These are phyloP conservation scores for Calypte anna DNA, from an alignment of 2,113 vertebrate species.

Conservation along the genomic window DNA sequence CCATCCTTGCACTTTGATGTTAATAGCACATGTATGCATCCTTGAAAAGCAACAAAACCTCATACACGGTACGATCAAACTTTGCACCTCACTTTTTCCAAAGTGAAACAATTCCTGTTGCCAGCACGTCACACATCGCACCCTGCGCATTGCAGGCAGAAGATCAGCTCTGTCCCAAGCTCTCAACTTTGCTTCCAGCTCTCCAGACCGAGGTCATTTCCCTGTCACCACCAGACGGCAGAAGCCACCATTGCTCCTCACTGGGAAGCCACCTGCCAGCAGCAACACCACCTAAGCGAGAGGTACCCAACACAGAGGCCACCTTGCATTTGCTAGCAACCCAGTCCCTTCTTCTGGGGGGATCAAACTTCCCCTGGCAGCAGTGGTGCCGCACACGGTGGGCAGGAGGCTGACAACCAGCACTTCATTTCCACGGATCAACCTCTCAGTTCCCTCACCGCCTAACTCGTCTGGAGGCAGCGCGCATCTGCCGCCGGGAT, in stretches of 20 bases:
- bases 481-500: accelerated
- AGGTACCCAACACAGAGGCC: background rate
- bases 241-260: background rate
- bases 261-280: too few species aligned
- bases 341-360: background rate
- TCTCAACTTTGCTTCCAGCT: background rate
- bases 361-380: background rate
- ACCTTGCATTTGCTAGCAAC: background rate
- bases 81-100: background rate
- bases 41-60: background rate
- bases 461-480: accelerated
- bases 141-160: background rate
- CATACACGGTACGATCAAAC: background rate
- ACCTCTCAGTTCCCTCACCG: background rate
- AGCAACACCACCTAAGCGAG: background rate
- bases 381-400: background rate
- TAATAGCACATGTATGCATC: background rate
- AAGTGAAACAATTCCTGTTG: constrained; percentile 2
- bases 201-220: background rate
- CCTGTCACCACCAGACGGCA: background rate
- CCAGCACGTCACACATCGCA: background rate
- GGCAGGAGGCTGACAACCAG: background rate
- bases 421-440: background rate
- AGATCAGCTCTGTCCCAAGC: background rate
- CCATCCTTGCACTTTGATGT: constrained; percentile 9